These are phyloP conservation scores for Diploscapter pachys DNA, from an alignment of 1,140 invertebrate species.

Conservation along the genomic window DNA sequence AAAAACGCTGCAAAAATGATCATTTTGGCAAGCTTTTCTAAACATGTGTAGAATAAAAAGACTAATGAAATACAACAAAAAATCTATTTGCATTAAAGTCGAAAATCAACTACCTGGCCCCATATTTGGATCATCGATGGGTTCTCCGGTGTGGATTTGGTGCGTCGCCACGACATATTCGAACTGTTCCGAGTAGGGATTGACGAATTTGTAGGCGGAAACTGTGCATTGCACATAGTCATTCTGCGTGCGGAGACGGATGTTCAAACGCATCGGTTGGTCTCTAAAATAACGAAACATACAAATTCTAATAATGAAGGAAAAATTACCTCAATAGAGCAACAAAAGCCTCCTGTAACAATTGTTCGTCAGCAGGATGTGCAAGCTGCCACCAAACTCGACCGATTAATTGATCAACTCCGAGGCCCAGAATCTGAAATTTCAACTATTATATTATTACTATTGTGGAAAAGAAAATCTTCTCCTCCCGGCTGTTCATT, in stretches of 20 bases:
- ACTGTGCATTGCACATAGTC: slow-evolving; percentile 36
- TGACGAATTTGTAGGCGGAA: slow-evolving; percentile 50
- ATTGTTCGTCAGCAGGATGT: slow-evolving; percentile 47
- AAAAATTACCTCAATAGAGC: slow-evolving; percentile 20
- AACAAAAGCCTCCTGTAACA: slow-evolving; percentile 43
- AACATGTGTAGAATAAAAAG: too few relatives aligned
- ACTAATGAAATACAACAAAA: too few relatives aligned
- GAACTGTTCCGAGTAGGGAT: slow-evolving; percentile 55
- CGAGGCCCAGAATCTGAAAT: slow-evolving; percentile 37
- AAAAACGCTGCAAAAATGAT: too few relatives aligned
- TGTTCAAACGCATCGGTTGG: slow-evolving; percentile 24
- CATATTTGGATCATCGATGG: not conserved
- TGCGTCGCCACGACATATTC: slow-evolving; percentile 54
- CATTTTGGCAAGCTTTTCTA: too few relatives aligned
- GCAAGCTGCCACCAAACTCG: slow-evolving; percentile 47
- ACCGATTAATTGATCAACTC: slow-evolving; percentile 40
- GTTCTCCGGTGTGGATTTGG: slow-evolving; percentile 20
- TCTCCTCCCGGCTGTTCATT: too few relatives aligned
- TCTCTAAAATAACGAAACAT: slow-evolving; percentile 14
- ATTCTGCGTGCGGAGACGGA: slow-evolving; percentile 31
- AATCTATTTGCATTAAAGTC: too few relatives aligned
- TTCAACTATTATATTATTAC: too few relatives aligned
- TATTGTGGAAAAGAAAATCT: too few relatives aligned
- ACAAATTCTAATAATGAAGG: not conserved
- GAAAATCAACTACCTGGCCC: too few relatives aligned